phyloP scores from a whole-genome alignment of 2,888 invertebrate genomes.

The Eumacrocentrus americanus region DNA sequence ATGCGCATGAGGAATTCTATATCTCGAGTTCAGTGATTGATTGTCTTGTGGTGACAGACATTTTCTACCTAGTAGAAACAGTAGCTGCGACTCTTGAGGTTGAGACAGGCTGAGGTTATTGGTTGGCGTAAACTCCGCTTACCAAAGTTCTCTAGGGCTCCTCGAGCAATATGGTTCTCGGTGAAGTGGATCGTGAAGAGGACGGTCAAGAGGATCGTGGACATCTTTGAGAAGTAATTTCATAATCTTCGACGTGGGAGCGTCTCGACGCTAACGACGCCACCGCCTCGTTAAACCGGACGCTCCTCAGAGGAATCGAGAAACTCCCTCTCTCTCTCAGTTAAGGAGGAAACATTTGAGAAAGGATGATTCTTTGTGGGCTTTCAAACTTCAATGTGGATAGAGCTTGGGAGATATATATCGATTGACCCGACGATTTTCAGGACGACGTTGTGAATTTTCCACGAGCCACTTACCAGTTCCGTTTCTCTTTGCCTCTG shows the following conservation, averaged over 20 bases:
- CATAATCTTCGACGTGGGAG: conserved; percentile 35
- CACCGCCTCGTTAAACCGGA: conserved; percentile 30
- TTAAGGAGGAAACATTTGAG: background rate
- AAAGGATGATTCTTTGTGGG: conserved; percentile 16
- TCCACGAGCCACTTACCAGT: conserved; percentile 46
- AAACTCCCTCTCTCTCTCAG: background rate
- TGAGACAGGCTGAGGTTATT: conserved; percentile 26
- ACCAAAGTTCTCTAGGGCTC: conserved; percentile 22
- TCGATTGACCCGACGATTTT: conserved; percentile 8
- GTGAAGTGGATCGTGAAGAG: conserved; percentile 22
- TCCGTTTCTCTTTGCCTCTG: conserved; percentile 49
- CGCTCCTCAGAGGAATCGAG: conserved; percentile 17
- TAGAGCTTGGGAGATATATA: background rate
- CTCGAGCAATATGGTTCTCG: conserved; percentile 27
- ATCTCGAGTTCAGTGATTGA: background rate
- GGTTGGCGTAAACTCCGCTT: conserved; percentile 30
- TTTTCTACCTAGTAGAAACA: conserved; percentile 1
- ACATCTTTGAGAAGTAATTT: conserved; percentile 31
- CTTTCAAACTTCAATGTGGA: conserved; percentile 9
- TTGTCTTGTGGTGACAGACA: conserved; percentile 12
- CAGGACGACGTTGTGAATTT: conserved; percentile 10
- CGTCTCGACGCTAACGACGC: conserved; percentile 28
- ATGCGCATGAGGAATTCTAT: background rate
- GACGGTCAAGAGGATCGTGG: conserved; percentile 22
- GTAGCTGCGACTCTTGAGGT: background rate